Percentiles rank a stretch among this genome's conserved stretches.
phyloP scores from a whole-genome alignment of 2,888 invertebrate species.

The Dolomedes plantarius region DNA sequence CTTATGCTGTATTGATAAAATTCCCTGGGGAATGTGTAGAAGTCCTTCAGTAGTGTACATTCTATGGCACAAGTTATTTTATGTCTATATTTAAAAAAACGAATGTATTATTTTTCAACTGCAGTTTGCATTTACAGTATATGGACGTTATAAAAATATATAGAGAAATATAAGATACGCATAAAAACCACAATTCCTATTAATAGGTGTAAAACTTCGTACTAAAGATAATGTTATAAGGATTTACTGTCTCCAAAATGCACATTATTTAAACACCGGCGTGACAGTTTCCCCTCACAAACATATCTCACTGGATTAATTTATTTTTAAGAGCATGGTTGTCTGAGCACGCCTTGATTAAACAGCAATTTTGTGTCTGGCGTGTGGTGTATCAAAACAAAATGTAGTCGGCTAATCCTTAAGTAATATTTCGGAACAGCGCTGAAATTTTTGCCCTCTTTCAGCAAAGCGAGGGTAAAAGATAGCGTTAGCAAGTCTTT shows the following conservation, averaged over 20 bases:
- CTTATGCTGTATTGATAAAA: too few relatives aligned
- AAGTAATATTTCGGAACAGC: neutral
- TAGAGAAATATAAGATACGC: too few relatives aligned
- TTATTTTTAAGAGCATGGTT: neutral
- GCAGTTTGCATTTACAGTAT: too few relatives aligned
- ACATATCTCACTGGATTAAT: slow-evolving; percentile 6
- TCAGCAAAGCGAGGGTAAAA: neutral
- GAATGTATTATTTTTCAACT: too few relatives aligned
- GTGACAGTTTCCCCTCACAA: neutral
- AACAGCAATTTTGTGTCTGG: neutral
- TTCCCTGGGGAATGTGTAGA: too few relatives aligned
- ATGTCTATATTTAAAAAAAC: too few relatives aligned
- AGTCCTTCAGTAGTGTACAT: too few relatives aligned
- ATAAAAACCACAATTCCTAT: too few relatives aligned
- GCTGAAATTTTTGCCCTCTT: neutral
- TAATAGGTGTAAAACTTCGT: neutral
- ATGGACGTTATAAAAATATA: too few relatives aligned
- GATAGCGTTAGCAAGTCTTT: too few relatives aligned
- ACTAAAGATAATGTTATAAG: neutral
- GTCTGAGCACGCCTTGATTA: neutral
- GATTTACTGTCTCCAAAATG: neutral
- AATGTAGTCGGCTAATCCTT: neutral
- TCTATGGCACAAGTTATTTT: too few relatives aligned
- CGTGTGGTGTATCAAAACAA: neutral
- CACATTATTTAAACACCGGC: neutral